Evolutionary conservation across 2,797 vertebrate genomes (phyloP), one percentile per base, ranked within the genome.

Genomic region (Micropoecilia bifurca): DNA sequence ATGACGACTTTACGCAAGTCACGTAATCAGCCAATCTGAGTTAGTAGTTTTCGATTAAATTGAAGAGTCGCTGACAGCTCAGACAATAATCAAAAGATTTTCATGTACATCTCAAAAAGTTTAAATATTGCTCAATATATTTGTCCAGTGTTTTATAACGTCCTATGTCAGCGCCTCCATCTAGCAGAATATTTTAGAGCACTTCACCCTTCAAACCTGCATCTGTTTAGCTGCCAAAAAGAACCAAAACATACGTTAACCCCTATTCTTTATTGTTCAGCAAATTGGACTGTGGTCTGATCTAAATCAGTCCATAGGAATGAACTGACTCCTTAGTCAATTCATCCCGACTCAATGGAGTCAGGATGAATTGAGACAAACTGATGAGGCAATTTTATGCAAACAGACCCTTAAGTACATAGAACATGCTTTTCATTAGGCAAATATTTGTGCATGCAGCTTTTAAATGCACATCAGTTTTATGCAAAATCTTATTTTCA

Each of bases 11-110:
- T 39, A 73, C 46, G n/a, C 36, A 0, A 0, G 22, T 84, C 87
- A 91, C 69, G 59, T 87, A 86, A 83, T 41, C 25, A 71, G 14
- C 13, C 43, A 12, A n/a, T 46, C 43, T 20, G 30, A 20, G 14
- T 33, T 16, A 18, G 57, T 61, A 8, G 57, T 61, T 33, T 33
- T 61, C 33, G 59, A 61, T 30, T 14, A 59, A 6, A 59, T 59
- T 28, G n/a, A n/a, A 57, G 3, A 61, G 30, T 33, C 14, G 57
- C 57, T 8, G 55, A 28, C n/a, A 59, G 55, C 6, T 28, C 4
- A 30, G 28, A 6, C 48, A 50, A 50, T 50, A 22, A 28, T 59
- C 30, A 63, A 36, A 63, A 63, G 33, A 63, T 36, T 36, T 63
- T 9, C 6, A 61, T 8, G 61, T 13, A 63, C 18, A 20, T 4